Evolutionary conservation across 2,113 vertebrate species (phyloP), one percentile per base, ranked within the genome.

Genomic region (Macrotis lagotis): DNA sequence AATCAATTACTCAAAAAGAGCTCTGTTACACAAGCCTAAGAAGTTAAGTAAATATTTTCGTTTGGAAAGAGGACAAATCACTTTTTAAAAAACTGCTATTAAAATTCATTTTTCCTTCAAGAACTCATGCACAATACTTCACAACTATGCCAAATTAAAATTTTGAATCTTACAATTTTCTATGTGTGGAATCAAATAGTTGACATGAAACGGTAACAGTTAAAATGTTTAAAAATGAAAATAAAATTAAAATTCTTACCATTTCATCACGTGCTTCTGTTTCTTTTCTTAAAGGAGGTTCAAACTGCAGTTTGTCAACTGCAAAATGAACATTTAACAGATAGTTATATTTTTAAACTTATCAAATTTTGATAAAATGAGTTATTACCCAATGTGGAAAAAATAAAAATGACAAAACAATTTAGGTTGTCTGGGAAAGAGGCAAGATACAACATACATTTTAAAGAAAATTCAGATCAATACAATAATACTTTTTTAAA

Each of bases 221-320:
- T 51, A 92, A 28, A 95, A 89, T 95, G 52, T 93, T 95, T 66
- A 37, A 16, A 52, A 88, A 48, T 0, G 10, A 95, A 95, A 24
- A 59, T 51, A 11, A 88, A 96, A 83, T 89, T 52, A 48, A 25
- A 55, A 66, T 66, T 93, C 97, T 97, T 97, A 99, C 99, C 99
- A 99, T 99, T 98, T 99, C 99, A 97, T 99, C 99, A 89, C 99
- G 99, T 96, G 99, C 99, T 98, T 99, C 99, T 0, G 99, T 99
- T 98, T 99, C 99, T 97, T 99, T 99, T 97, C 98, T 96, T 10
- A 99, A 98, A 0, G 99, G 99, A 24, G 99, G 99, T 97, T 99
- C 99, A 97, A 99, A 99, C 94, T 99, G 99, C 96, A 99, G 97
- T 98, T 99, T 99, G 97, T 99, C 99, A 97, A 99, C 99, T 99